Evolutionary conservation across 2,888 invertebrate genomes (phyloP), one percentile per base, ranked within the genome.

Genomic region (Dicyrtoma fusca): DNA sequence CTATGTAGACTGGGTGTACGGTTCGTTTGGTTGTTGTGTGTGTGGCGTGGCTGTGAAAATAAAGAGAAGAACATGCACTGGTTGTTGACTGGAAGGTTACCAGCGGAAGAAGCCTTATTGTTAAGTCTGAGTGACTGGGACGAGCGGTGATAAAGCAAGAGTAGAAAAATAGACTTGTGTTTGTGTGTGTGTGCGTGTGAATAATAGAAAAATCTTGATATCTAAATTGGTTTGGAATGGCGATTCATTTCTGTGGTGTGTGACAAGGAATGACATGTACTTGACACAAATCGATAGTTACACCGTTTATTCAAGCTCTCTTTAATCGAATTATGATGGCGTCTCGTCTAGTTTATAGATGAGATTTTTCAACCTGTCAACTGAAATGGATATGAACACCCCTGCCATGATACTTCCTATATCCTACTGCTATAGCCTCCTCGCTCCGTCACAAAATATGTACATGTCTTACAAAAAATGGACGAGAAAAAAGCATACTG

Each of bases 281-380:
- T 79, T 79, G 79, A 77, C 76, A 76, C 76, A 75, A 77, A 79
- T 79, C 77, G 74, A 79, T 79, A 76, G 57, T 49, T 49, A 66
- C 19, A 17, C 19, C 34, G 49, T 69, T 44, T 59, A 69, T 47
- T 68, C 59, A 45, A 65, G 63, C 69, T 69, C 74, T 75, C 69
- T 66, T 75, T 75, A 74, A 73, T 76, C 74, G 71, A 76, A 76
- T 76, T 69, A 76, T 74, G 61, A 68, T 68, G 68, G 68, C 57
- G 57, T 55, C 68, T 66, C 66, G 53, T 74, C 72, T 72, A 69
- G 71, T 74, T 74, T 66, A 71, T 71, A 72, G 74, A 74, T 74
- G 69, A 71, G 71, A 75, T 75, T 75, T 75, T 73, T 75, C 75
- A 75, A 73, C 71, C 73, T 75, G 75, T 75, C 75, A 75, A 55